Base-by-base conservation (phyloP, 2,888 invertebrate genomes). In the Tipula helvola region DNA sequence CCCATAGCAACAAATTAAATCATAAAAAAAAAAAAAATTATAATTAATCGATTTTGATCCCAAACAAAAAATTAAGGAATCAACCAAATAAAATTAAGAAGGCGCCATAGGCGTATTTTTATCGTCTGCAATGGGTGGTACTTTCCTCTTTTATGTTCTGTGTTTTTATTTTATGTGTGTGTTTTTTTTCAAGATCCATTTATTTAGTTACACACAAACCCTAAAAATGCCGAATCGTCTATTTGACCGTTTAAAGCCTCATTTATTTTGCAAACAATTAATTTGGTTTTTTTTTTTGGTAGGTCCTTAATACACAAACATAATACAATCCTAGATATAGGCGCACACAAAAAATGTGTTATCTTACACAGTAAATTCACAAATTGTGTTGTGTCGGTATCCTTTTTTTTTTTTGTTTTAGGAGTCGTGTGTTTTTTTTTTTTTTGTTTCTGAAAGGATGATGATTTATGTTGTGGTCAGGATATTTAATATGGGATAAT, bases 241-340 rank as follows among this genome's bases (percentile, higher is more conserved):
- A 84, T 84, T 84, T 84, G 84, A 84, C 84, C 84, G 84, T 39
- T 84, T 84, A 84, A 84, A 39, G 84, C 39, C 39, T 84, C 84
- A 84, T 84, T 84, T 84, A 84, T 84, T 84, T 84, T 84, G 84
- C 84, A 84, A 84, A 84, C 84, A 84, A 84, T 84, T 84, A 84
- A 84, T 84, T 84, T 84, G 39, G 7, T 84, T 84, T 83, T 83
- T 13, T n/a, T 83, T 5, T 83, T 83, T 52, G n/a, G 0, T 71
- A 28, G 28, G 71, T 28, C 71, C 10, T 71, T 28, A 1, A 28
- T 28, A 28, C 13, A 16, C 28, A 39, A 39, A 39, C 39, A 71
- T 28, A 52, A 28, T 52, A 44, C 44, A 3, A 44, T 12, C 44
- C 44, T 39, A 12, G 7, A 44, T 44, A 44, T 52, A 52, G n/a